Evolutionary conservation across 2,113 vertebrate species (phyloP), one percentile per base, ranked within the genome.

Genomic region (Catagonus wagneri): DNA sequence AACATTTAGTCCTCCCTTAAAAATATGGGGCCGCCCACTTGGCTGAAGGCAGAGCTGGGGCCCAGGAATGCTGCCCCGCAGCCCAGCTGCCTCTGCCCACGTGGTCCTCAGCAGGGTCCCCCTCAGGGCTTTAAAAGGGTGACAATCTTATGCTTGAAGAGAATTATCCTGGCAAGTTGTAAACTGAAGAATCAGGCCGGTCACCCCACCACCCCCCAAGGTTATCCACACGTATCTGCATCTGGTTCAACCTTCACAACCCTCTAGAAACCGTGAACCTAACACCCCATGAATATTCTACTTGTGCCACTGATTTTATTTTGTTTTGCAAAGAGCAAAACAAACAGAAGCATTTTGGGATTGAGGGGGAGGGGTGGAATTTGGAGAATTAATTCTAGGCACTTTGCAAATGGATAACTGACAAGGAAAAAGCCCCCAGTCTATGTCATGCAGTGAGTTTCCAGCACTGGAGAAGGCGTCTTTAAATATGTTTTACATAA

Each of bases 401-500:
- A 63, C 34, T 96, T 95, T 88, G 78, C 66, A 96, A 84, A 79
- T 92, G 78, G 61, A 85, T 83, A 88, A 39, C n/a, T 61, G 89
- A 58, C 9, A 84, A 74, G n/a, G 3, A 29, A 39, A 63, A 44
- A 72, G 44, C 9, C 22, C 22, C 68, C 85, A 92, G 39, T 91
- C 25, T 81, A 78, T 88, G 50, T 90, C 14, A 72, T n/a, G 44
- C 88, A 29, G 74, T 86, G 60, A 14, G n/a, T 87, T 87, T 96
- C 56, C 29, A 68, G 50, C 32, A 19, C 8, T 10, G 2, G 63
- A 78, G 17, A 83, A 76, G 17, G 1, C 78, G 8, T 92, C 56
- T 90, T 89, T 74, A 80, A 93, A n/a, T 79, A n/a, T 79, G 50
- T 90, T 96, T 97, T 86, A 80, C 92, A 71, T 75, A 86, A 94